These are phyloP conservation scores for Spinus pinus DNA, from an alignment of 2,797 vertebrate species.

Conservation along the genomic window DNA sequence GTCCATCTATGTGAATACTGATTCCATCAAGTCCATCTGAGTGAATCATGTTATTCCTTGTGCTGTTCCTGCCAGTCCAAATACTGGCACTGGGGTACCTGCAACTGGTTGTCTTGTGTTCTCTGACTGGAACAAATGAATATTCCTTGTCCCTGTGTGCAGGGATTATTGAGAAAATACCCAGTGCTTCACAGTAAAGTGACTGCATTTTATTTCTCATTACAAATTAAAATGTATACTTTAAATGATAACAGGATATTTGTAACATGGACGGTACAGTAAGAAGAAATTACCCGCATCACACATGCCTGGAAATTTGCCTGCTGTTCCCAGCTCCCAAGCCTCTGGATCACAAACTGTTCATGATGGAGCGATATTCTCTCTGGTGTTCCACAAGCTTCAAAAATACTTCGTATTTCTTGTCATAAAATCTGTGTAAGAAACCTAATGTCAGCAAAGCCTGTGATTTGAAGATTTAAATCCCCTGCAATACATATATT, in stretches of 20 bases:
- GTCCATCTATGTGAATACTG: background rate
- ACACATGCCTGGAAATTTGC: background rate
- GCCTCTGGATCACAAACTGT: background rate
- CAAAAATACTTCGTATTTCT: constrained; percentile 90
- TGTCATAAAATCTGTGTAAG: constrained; percentile 86
- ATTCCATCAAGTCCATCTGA: accelerated
- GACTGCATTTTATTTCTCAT: constrained; percentile 27
- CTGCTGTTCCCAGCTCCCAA: background rate
- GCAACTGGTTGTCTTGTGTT: background rate
- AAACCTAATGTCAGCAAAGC: background rate
- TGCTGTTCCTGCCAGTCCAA: background rate
- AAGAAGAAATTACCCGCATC: background rate
- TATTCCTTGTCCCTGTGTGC: background rate
- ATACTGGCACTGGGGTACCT: background rate
- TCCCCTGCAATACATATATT: background rate
- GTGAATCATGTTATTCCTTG: accelerated
- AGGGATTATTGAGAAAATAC: background rate
- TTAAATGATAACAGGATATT: background rate
- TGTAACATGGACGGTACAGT: background rate
- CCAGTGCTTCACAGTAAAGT: background rate
- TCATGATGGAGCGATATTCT: constrained; percentile 89
- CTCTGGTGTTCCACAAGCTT: constrained; percentile 88
- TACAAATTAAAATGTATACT: background rate
- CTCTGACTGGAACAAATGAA: background rate
- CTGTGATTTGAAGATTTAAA: background rate